Conservation (phyloP, 2,797 vertebrate species). For the Anguilla pacifica region DNA sequence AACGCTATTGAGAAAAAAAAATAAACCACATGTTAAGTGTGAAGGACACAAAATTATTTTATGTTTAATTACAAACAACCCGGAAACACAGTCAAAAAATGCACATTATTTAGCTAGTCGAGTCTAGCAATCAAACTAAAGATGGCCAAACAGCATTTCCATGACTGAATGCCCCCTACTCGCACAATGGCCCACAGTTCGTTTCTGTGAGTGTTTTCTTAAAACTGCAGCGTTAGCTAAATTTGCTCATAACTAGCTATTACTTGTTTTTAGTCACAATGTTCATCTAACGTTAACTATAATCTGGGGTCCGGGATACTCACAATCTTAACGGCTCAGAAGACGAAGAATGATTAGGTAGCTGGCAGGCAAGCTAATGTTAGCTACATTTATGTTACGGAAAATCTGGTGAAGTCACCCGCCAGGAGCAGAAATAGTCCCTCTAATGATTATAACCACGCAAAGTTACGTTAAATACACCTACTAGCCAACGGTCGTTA, state of each 20-base stretch:
- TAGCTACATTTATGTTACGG: neutral
- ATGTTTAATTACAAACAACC: neutral
- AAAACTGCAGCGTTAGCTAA: neutral
- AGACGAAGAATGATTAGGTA: neutral
- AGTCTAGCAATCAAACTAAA: neutral
- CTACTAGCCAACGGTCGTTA: neutral
- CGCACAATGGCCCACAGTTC: constrained; percentile 15
- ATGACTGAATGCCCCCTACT: neutral
- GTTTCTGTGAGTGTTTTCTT: neutral
- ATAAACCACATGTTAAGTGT: neutral
- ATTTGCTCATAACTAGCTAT: neutral
- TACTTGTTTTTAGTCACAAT: neutral
- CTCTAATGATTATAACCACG: neutral
- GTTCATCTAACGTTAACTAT: neutral
- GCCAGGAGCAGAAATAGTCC: neutral
- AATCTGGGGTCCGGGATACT: neutral
- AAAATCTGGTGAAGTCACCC: neutral
- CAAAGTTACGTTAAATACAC: neutral
- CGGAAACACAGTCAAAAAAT: neutral
- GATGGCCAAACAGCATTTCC: neutral
- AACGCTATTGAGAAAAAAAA: neutral
- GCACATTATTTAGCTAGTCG: neutral
- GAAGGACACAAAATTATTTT: neutral
- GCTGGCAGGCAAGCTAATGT: neutral
- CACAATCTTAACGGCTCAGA: neutral